Conservation (phyloP, 2,113 vertebrate genomes). For the Terrapene triunguis region DNA sequence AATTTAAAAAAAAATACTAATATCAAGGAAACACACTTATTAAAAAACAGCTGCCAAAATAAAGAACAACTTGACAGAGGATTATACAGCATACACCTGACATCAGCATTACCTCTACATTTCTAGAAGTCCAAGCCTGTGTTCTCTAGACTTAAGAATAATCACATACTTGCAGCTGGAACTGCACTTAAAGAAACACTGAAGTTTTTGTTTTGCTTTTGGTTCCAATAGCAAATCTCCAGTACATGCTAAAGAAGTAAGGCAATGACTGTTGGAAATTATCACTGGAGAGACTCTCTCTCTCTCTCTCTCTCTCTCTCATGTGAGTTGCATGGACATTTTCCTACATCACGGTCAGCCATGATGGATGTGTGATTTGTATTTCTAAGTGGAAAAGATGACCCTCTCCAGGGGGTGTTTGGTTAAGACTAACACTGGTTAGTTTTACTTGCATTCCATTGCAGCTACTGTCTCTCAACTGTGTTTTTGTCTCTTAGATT, state of each 20-base stretch:
- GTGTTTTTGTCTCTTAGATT: conserved; percentile 86
- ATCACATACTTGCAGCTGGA: conserved; percentile 78
- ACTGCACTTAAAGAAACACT: conserved; percentile 79
- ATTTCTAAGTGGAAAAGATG: conserved; percentile 50
- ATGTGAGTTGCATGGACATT: conserved; percentile 89
- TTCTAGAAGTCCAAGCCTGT: conserved; percentile 46
- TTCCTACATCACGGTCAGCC: conserved; percentile 75
- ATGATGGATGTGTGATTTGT: conserved; percentile 80
- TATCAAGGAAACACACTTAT: conserved; percentile 44
- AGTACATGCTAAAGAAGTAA: conserved; percentile 79
- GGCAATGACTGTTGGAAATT: conserved; percentile 93
- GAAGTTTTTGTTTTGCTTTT: conserved; percentile 61
- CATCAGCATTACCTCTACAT: conserved; percentile 42
- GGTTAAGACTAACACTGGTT: conserved; percentile 65
- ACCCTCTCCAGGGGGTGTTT: conserved; percentile 52
- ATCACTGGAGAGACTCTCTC: conserved; percentile 57
- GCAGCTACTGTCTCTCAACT: conserved; percentile 76
- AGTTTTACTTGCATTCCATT: conserved; percentile 74
- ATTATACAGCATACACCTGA: conserved; percentile 35
- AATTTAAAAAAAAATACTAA: background rate
- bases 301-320: conserved; percentile 61
- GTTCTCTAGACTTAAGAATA: conserved; percentile 31
- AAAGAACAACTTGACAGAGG: conserved; percentile 38
- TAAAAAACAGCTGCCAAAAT: conserved; percentile 78
- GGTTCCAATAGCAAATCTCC: conserved; percentile 79